Conservation (phyloP, 2,888 invertebrate species). For the Invenusta paracnida region DNA sequence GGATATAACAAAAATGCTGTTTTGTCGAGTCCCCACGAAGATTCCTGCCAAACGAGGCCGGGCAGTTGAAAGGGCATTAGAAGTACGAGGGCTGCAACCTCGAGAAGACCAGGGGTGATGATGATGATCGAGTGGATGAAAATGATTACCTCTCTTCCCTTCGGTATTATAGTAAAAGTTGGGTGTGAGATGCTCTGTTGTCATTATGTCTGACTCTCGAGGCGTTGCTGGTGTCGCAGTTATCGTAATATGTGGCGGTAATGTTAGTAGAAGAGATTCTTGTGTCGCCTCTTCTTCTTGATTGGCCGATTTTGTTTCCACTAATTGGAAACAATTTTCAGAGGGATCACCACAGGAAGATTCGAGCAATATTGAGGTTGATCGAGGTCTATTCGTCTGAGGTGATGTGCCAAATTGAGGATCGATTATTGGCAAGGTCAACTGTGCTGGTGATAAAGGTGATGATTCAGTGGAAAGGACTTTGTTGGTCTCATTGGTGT, state of each 20-base stretch:
- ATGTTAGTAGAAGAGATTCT: too few relatives aligned
- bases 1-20: constrained; percentile 34
- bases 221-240: too few relatives aligned
- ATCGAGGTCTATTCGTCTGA: neutral
- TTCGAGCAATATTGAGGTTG: too few relatives aligned
- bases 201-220: neutral
- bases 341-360: neutral
- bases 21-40: neutral
- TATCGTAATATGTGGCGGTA: too few relatives aligned
- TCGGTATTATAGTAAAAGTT: neutral
- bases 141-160: too few relatives aligned
- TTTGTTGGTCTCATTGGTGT: too few relatives aligned
- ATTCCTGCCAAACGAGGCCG: neutral
- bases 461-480: too few relatives aligned
- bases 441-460: neutral
- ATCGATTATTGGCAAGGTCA: neutral
- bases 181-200: neutral
- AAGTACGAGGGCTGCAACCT: neutral
- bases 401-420: neutral
- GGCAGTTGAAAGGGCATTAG: neutral
- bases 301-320: neutral
- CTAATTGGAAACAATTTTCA: neutral
- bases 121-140: too few relatives aligned
- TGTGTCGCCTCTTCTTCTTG: neutral
- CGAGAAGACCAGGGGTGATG: neutral